Conservation (phyloP, 2,113 vertebrate species). For the Apodemus sylvaticus region DNA sequence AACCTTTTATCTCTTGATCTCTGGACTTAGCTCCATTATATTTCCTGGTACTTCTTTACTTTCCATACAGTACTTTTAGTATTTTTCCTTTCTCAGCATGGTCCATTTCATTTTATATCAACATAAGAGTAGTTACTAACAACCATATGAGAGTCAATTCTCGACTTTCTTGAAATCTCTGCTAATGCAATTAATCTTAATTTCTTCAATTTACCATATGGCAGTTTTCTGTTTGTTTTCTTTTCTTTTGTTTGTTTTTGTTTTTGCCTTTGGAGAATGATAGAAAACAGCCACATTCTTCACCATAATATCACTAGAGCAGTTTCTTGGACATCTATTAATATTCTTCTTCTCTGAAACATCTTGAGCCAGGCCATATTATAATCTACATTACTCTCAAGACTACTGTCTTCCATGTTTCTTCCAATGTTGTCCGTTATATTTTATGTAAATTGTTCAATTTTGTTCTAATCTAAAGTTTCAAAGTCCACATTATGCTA, state of each 20-base stretch:
- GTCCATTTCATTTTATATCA: neutral
- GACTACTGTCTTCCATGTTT: neutral
- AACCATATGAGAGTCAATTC: too few species aligned
- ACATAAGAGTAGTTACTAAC: too few species aligned
- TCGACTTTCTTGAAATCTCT: too few species aligned
- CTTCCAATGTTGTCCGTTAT: neutral
- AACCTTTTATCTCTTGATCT: neutral
- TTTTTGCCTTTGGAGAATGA: too few species aligned
- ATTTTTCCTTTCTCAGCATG: neutral
- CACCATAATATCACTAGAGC: neutral
- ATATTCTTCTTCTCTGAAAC: neutral
- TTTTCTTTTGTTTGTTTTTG: too few species aligned
- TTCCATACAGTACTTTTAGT: neutral
- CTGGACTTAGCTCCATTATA: neutral
- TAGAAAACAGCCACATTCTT: neutral
- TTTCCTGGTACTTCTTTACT: neutral
- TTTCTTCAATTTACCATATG: too few species aligned
- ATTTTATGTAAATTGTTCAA: neutral
- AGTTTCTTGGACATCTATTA: neutral
- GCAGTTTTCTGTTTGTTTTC: too few species aligned
- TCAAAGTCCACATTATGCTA: neutral
- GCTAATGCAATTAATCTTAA: too few species aligned
- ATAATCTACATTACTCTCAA: neutral
- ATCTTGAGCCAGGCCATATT: too few species aligned
- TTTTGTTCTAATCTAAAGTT: neutral